Percentiles rank a stretch among this genome's conserved stretches.
Conservation (phyloP, 2,888 invertebrate species). For the Junonia oenone region DNA sequence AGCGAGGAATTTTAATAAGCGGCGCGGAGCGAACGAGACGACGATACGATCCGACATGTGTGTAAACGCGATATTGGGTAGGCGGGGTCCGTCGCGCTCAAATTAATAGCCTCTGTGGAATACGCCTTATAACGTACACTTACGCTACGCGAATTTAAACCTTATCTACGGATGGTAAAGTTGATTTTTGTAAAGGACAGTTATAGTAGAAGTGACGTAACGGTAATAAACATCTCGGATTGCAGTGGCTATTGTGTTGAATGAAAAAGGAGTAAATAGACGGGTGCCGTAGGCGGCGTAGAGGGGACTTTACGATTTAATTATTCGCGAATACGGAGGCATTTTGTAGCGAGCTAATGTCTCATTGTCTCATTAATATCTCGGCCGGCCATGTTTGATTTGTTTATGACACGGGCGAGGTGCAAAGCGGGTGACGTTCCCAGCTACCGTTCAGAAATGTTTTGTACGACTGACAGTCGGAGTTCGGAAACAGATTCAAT, state of each 20-base stretch:
- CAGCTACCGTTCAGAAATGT: constrained; percentile 31
- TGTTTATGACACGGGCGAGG: constrained; percentile 73
- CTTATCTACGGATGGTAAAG: constrained; percentile 37
- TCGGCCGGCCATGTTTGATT: constrained; percentile 77
- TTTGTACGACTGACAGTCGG: constrained; percentile 37
- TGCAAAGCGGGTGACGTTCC: constrained; percentile 48
- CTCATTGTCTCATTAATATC: constrained; percentile 80
- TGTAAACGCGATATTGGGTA: constrained; percentile 73
- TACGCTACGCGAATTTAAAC: constrained; percentile 32
- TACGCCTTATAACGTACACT: constrained; percentile 62
- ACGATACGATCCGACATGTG: constrained; percentile 69
- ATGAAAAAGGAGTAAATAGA: constrained; percentile 80
- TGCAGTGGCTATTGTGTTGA: constrained; percentile 78
- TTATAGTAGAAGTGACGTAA: constrained; percentile 45
- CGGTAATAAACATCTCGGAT: constrained; percentile 54
- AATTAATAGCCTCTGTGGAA: constrained; percentile 71
- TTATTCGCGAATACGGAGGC: constrained; percentile 80
- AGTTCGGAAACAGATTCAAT: constrained; percentile 39
- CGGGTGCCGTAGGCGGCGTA: constrained; percentile 72
- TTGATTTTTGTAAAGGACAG: constrained; percentile 31
- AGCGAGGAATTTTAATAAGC: constrained; percentile 78
- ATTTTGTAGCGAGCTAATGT: constrained; percentile 79
- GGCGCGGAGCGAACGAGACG: constrained; percentile 71
- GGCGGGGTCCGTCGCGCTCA: constrained; percentile 78
- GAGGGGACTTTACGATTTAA: constrained; percentile 80